Conservation (phyloP, 2,113 vertebrate species). For the Enhydra lutris region DNA sequence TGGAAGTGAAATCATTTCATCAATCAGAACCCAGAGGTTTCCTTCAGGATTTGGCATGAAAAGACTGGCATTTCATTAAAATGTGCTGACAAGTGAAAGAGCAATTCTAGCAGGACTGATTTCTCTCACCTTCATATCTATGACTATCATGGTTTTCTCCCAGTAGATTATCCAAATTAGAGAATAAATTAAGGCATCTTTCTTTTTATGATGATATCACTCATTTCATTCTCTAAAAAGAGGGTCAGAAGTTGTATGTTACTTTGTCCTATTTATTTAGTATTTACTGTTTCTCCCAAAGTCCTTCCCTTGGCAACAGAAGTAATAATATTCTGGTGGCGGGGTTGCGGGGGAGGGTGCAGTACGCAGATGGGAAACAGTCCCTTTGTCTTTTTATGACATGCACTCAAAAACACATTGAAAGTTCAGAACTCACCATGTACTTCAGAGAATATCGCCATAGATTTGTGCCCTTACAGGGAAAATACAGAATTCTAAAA, state of each 20-base stretch:
- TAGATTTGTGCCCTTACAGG: neutral
- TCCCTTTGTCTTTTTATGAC: neutral
- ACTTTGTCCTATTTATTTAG: neutral
- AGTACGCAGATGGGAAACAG: neutral
- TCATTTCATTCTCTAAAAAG: conserved; percentile 10
- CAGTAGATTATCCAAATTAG: conserved; percentile 6
- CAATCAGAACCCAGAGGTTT: conserved; percentile 38
- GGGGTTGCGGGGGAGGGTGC: too few species aligned
- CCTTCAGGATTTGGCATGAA: conserved; percentile 37
- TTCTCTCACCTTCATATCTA: neutral
- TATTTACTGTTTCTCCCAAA: neutral
- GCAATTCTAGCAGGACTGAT: neutral
- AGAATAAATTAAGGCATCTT: conserved; percentile 30
- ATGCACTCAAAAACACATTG: neutral
- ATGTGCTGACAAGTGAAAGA: conserved; percentile 54
- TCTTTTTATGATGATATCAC: neutral
- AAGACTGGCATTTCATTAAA: conserved; percentile 64
- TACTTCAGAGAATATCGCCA: neutral
- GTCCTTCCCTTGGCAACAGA: neutral
- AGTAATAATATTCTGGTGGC: neutral
- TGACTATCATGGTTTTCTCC: neutral
- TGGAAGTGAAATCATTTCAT: conserved; percentile 61
- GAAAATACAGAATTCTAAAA: neutral
- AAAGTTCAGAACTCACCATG: neutral
- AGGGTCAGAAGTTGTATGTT: neutral